phyloP scores from a whole-genome alignment of 2,113 vertebrate species.

The Pagrus major region DNA sequence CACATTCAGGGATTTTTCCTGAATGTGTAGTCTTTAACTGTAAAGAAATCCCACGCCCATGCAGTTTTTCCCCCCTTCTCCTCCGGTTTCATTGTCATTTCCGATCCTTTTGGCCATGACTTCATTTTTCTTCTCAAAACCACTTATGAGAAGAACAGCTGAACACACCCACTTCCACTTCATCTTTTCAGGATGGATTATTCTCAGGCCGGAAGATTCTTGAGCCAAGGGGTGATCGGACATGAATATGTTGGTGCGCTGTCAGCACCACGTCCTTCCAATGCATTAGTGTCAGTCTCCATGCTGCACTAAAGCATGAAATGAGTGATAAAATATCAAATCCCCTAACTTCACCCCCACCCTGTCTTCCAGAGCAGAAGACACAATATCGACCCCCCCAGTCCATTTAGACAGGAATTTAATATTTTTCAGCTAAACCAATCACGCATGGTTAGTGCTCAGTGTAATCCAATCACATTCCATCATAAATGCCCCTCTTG shows the following conservation, averaged over 20 bases:
- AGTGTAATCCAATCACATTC: conserved; percentile 84
- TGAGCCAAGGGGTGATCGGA: conserved; percentile 72
- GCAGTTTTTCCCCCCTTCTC: conserved; percentile 14
- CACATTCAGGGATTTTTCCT: conserved; percentile 48
- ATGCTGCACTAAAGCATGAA: conserved; percentile 77
- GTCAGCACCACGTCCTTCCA: conserved; percentile 73
- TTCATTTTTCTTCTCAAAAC: conserved; percentile 68
- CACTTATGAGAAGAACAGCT: conserved; percentile 65
- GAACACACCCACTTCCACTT: conserved; percentile 68
- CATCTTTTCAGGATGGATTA: conserved; percentile 73
- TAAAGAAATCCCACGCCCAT: conserved; percentile 56
- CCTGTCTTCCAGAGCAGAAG: conserved; percentile 69
- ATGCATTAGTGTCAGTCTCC: conserved; percentile 82
- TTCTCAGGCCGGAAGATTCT: conserved; percentile 60
- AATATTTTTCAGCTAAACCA: conserved; percentile 87
- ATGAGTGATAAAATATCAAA: conserved; percentile 85
- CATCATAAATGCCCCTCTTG: conserved; percentile 76
- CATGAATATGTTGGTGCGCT: conserved; percentile 75
- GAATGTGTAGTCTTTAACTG: conserved; percentile 42
- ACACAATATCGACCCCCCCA: conserved; percentile 76
- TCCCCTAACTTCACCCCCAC: conserved; percentile 60
- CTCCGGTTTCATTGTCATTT: conserved; percentile 65
- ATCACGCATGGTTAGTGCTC: conserved; percentile 80
- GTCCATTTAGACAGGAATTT: conserved; percentile 83
- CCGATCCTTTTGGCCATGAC: conserved; percentile 60